Evolutionary conservation across 2,888 invertebrate genomes (phyloP).

Genomic region (Melipona bicolor): DNA sequence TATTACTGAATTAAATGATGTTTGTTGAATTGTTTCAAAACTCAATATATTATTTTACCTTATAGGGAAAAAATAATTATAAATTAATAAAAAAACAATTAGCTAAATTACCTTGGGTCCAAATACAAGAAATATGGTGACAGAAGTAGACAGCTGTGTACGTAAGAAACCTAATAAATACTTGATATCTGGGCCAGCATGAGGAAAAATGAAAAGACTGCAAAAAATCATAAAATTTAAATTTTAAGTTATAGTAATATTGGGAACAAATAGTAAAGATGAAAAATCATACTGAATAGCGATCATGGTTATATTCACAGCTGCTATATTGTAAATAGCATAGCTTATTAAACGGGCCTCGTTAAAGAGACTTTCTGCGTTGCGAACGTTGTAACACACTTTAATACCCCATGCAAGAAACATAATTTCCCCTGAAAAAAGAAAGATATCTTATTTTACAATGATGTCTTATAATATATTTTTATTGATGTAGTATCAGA

Average conservation of each 20-base stretch:
- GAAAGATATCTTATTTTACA: neutral
- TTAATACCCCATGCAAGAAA: slow-evolving; percentile 94
- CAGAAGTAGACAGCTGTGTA: slow-evolving; percentile 96
- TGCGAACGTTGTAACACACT: slow-evolving; percentile 94
- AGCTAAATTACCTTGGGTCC: slow-evolving; percentile 90
- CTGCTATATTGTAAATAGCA: slow-evolving; percentile 97
- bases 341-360: slow-evolving; percentile 97
- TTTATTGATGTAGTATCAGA: neutral
- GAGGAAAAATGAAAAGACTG: slow-evolving; percentile 94
- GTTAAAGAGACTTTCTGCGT: slow-evolving; percentile 96
- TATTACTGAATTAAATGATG: neutral
- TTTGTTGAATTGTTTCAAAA: neutral
- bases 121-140: slow-evolving; percentile 93
- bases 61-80: neutral
- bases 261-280: slow-evolving; percentile 4
- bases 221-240: neutral
- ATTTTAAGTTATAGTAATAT: neutral
- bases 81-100: neutral
- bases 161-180: slow-evolving; percentile 96
- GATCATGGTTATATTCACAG: slow-evolving; percentile 96
- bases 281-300: slow-evolving; percentile 92
- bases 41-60: neutral
- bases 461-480: neutral
- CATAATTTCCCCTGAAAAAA: slow-evolving; percentile 88
- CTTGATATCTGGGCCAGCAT: slow-evolving; percentile 96